Evolutionary conservation across 2,888 invertebrate species (phyloP), one percentile per base, ranked within the genome.

Genomic region (Sceliomorpha sp.): DNA sequence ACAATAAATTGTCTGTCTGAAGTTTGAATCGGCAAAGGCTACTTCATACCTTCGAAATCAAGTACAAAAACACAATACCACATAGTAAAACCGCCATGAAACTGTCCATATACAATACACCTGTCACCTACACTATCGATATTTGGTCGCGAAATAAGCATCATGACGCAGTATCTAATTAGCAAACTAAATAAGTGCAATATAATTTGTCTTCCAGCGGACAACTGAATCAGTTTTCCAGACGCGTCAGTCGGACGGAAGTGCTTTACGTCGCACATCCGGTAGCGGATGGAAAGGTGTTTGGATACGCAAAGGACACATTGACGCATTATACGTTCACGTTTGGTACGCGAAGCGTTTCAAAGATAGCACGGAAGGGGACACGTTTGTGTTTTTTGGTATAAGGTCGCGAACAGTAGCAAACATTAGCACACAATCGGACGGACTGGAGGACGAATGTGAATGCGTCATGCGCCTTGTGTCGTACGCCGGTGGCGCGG

Each of bases 351-450:
- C 47, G 53, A 36, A 44, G 55, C 42, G 69, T 50, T 60, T 51
- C 58, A 50, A 62, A 56, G 40, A 53, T 14, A 34, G 42, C 47
- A 12, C 12, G 40, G n/a, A 29, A 15, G 39, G 12, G 12, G 13
- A 29, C 53, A 29, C 55, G 39, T 12, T 26, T 39, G 47, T 55
- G 59, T 63, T 71, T 71, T 71, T 71, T 48, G 71, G 71, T 68
- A 64, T 71, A 60, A 63, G 68, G 55, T 63, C 67, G 74, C 77
- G 74, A 77, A 75, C 79, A 76, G 81, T 82, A 80, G 84, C 79
- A 75, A 70, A 71, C 83, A 87, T 88, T 88, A 88, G 87, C 87
- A 88, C 87, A 88, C 87, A 88, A 88, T 88, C 84, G 87, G 79
- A 80, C 78, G 81, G 78, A 80, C 79, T 81, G 78, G 73, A 79